Evolutionary conservation across 2,797 vertebrate genomes (phyloP).

Genomic region (Poeciliopsis paucimaculata): DNA sequence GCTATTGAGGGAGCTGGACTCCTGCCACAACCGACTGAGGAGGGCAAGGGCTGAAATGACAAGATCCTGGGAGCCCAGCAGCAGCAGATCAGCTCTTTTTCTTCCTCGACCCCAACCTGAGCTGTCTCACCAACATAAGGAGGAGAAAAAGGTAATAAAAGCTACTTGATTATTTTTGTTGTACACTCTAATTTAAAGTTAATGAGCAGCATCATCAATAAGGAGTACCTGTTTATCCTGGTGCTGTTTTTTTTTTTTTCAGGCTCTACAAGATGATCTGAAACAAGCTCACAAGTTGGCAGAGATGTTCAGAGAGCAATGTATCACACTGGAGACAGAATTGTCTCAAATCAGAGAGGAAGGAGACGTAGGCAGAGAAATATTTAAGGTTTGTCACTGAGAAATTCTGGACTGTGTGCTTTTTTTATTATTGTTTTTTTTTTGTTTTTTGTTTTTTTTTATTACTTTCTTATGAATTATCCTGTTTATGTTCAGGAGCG

Average conservation of each 20-base stretch:
- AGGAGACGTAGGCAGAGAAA: constrained; percentile 86
- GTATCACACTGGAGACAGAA: constrained; percentile 89
- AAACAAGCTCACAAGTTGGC: constrained; percentile 87
- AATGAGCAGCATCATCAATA: rapidly evolving
- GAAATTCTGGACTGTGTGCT: neutral
- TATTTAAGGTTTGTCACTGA: constrained; percentile 86
- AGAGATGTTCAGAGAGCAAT: constrained; percentile 94
- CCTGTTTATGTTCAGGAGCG: constrained; percentile 82
- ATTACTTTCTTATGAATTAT: neutral
- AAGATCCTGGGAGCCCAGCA: constrained; percentile 36
- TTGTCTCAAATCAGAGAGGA: constrained; percentile 89
- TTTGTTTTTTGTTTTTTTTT: neutral
- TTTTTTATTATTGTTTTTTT: too few relatives aligned
- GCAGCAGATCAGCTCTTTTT: constrained; percentile 38
- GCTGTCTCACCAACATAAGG: constrained; percentile 70
- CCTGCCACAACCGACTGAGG: constrained; percentile 74
- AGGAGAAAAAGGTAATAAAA: constrained; percentile 84
- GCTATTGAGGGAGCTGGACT: constrained; percentile 85
- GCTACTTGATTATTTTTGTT: neutral
- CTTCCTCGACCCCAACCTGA: constrained; percentile 59
- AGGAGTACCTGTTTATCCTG: neutral
- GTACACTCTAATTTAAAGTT: neutral
- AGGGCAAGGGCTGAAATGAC: constrained; percentile 55
- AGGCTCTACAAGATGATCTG: constrained; percentile 89
- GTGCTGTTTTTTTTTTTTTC: neutral